Base-by-base conservation (phyloP, 1,140 invertebrate genomes). In the Microplitis mediator region DNA sequence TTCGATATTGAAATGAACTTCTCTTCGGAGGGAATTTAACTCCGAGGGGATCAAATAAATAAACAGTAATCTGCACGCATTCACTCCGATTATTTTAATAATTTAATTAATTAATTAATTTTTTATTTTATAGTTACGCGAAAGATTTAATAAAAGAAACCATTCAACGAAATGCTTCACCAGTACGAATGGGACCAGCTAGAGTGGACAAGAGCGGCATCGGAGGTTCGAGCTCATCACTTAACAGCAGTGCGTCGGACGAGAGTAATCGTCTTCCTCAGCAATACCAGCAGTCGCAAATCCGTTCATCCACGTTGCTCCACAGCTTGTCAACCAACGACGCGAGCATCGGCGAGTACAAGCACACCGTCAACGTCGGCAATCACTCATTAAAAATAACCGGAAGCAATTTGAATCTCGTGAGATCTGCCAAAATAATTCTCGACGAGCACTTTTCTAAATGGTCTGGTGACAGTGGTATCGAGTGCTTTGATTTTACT, bases 111-210 rank as follows among this genome's bases (percentile, higher is more conserved):
- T 60, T 16, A 74, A 60, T 67, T 69, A 4, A 35, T 62, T 73
- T 54, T 60, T 69, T 76, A 69, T 6, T 74, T 68, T 63, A 78
- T 23, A 97, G 95, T 78, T 93, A 95, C 84, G 95, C 95, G 14
- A 96, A 95, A 84, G 92, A 95, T 85, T 86, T 97, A 79, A 97
- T 97, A 80, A 95, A 96, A 85, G 95, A 97, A 82, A 97, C 95
- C 54, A 97, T 97, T 73, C 90, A 94, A 77, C 91, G 95, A 81
- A 97, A 97, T 88, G 94, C 95, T 72, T 97, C 95, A 34, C 95
- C 95, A 58, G 93, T 96, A 69, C 90, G 94, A 79, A 84, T 92
- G 68, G 91, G 92, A 75, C 88, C 88, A 45, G 87, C 82, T 77
- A 83, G 83, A 81, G 88, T 82, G 83, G 89, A 84, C 80, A 89